Evolutionary conservation across 2,113 vertebrate species (phyloP).

Genomic region (Calonectris borealis): DNA sequence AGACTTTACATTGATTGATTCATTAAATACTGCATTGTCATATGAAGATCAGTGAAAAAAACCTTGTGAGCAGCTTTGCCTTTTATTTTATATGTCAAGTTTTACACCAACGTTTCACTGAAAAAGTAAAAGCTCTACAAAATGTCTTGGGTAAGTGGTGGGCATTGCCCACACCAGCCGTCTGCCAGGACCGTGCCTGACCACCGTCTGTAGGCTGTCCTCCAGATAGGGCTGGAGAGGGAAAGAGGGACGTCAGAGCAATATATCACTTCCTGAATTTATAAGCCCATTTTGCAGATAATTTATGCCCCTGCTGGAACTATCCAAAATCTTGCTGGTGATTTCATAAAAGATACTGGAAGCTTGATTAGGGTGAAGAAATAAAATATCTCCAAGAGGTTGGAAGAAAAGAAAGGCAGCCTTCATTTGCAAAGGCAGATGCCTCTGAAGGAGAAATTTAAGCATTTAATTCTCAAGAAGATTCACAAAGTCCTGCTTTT

Average conservation of each 20-base stretch:
- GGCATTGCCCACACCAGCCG: background rate
- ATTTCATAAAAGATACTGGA: background rate
- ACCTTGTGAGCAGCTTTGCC: background rate
- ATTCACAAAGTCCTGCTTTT: background rate
- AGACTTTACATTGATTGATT: conserved; percentile 53
- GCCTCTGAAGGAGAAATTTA: background rate
- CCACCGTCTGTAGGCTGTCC: background rate
- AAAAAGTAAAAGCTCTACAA: background rate
- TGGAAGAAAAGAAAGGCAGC: background rate
- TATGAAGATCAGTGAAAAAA: background rate
- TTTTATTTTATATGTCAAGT: background rate
- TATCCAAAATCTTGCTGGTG: background rate
- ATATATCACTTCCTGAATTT: background rate
- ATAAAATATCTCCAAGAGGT: background rate
- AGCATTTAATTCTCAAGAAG: background rate
- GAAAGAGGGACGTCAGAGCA: background rate
- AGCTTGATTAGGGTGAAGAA: background rate
- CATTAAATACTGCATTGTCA: conserved; percentile 23
- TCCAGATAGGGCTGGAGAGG: background rate
- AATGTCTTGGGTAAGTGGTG: background rate
- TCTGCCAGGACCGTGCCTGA: background rate
- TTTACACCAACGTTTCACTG: background rate
- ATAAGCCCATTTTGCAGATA: background rate
- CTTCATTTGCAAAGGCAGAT: background rate
- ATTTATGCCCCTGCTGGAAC: background rate